Base-by-base conservation (phyloP, 2,888 invertebrate species). In the Vesta saturnalis region DNA sequence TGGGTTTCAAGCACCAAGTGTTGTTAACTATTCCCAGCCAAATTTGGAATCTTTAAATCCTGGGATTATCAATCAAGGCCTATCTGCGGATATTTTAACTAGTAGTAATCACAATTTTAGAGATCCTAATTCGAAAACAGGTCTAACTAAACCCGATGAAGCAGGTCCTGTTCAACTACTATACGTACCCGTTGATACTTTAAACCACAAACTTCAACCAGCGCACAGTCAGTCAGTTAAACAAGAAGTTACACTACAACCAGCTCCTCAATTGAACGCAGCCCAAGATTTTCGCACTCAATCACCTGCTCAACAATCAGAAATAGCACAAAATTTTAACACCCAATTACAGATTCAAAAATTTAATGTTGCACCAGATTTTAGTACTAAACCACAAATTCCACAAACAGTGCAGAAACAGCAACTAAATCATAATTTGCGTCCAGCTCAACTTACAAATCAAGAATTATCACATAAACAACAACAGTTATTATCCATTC, bases 181-280 rank as follows among this genome's bases (percentile, higher is more conserved):
- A 0, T 95, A 94, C 78, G 94, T 95, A 0, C 94, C 94, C 3
- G 87, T 94, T 19, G 94, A 95, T 77, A 89, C 92, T 0, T 81
- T 94, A 18, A 68, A 66, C 73, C 89, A 89, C 73, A 85, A 87
- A 78, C 85, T 84, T n/a, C 52, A 21, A 19, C 12, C 52, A 1
- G 16, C 21, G 39, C 52, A 30, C 30, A 8, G 22, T 19, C 58
- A 49, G 12, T n/a, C 39, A n/a, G 4, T 18, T 4, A 5, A n/a
- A 22, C 60, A 18, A 30, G 60, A 60, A 49, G 14, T 14, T 19
- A 10, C 21, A 22, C 8, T 14, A 1, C 58, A 56, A 46, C 22
- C 30, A 43, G 15, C 19, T 15, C 22, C n/a, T 1, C 55, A 55
- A 54, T 30, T 30, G 22, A 35, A 43, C 12, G 16, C 16, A 10